Conservation (phyloP, 2,888 invertebrate genomes). For the Aleiodes testaceus region DNA sequence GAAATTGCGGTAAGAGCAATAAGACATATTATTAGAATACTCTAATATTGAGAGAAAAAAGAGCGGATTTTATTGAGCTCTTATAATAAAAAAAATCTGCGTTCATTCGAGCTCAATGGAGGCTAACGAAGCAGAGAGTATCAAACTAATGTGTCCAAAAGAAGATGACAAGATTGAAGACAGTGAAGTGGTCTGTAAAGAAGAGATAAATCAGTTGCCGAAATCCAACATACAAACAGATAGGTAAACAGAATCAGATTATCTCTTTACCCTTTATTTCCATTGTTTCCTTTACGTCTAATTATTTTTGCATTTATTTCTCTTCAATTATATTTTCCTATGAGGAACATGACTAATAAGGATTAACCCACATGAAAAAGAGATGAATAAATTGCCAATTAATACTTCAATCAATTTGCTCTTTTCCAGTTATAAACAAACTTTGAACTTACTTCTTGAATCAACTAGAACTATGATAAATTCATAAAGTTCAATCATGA, state of each 20-base stretch:
- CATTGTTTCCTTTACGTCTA: too few relatives aligned
- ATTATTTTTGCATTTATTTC: too few relatives aligned
- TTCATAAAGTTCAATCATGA: too few relatives aligned
- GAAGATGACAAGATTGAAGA: slow-evolving; percentile 1
- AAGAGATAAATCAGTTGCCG: slow-evolving; percentile 4
- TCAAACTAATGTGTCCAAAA: not conserved
- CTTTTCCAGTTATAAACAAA: too few relatives aligned
- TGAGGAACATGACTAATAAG: too few relatives aligned
- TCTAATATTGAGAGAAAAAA: not conserved
- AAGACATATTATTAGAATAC: not conserved
- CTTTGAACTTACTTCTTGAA: too few relatives aligned
- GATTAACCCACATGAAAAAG: too few relatives aligned
- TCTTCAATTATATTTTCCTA: too few relatives aligned
- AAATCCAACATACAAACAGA: not conserved
- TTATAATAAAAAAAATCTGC: not conserved
- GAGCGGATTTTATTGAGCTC: not conserved
- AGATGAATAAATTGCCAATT: too few relatives aligned
- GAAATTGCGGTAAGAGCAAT: not conserved
- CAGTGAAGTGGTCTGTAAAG: not conserved
- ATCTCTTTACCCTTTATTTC: too few relatives aligned
- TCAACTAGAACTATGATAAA: too few relatives aligned
- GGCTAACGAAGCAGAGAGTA: not conserved
- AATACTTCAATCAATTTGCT: too few relatives aligned
- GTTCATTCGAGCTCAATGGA: not conserved
- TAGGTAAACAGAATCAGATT: not conserved